Base-by-base conservation (phyloP, 2,888 invertebrate species). In the Tridacna gigas region DNA sequence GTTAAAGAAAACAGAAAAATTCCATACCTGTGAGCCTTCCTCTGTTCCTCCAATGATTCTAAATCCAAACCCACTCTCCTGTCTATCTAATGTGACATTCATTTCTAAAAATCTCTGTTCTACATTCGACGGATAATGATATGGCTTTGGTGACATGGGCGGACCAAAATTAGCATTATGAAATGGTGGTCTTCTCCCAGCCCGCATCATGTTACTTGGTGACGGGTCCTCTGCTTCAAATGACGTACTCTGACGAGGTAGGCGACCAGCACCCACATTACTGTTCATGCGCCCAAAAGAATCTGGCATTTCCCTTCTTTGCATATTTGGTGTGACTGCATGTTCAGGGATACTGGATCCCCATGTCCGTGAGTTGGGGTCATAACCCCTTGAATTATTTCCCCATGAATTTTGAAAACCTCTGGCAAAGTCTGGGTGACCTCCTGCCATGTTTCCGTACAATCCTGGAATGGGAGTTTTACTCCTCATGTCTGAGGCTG, bases 31-130 rank as follows among this genome's bases (percentile, higher is more conserved):
- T 87, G 98, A 98, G 81, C 98, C 98, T 95, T 99, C 99, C 95
- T 99, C 99, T 0, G 98, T 98, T 63, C 99, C 99, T 28, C 99
- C 99, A 51, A 99, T 98, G 93, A 99, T 98, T 86, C 99, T 96
- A 95, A 99, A 99, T 13, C 99, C 99, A 95, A 99, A 99, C 2
- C 99, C 99, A 79, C 97, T 97, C 60, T 98, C 97, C 91, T 98
- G 98, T n/a, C 98, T 96, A 73, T 97, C 97, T 76, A 99, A 95
- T 0, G 97, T 97, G 13, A 99, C 97, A 80, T 97, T 95, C 89
- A 97, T 96, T 91, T 97, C 97, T 66, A 97, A 77, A 67, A 86
- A 88, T 65, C 83, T 86, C 48, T 88, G 86, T 48, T 93, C 92
- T 20, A 90, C 90, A 65, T 84, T 86, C 28, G 86, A 86, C 28